phyloP scores from a whole-genome alignment of 2,888 invertebrate species.

The Athripsodes cinereus region DNA sequence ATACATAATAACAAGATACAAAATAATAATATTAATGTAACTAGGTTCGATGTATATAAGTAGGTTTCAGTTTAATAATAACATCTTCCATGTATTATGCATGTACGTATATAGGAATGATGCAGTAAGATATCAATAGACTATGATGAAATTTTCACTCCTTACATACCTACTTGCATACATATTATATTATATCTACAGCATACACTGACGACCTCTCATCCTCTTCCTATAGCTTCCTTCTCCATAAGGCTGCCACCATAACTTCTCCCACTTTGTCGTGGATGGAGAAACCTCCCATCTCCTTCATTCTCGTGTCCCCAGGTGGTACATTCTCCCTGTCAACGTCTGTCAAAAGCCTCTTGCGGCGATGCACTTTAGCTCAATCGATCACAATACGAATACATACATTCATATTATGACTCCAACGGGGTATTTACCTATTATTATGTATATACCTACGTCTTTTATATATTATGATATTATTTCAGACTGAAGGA shows the following conservation, averaged over 20 bases:
- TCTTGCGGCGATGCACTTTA: constrained; percentile 14
- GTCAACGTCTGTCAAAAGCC: constrained; percentile 25
- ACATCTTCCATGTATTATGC: too few species aligned
- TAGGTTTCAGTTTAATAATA: too few species aligned
- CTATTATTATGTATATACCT: too few species aligned
- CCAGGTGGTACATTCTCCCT: constrained; percentile 7
- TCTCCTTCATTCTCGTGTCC: constrained; percentile 2
- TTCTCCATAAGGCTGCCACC: not conserved
- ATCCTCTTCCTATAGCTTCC: too few species aligned
- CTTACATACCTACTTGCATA: too few species aligned
- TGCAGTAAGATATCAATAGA: not conserved
- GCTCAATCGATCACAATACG: constrained; percentile 9
- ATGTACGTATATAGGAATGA: not conserved
- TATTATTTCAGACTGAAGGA: too few species aligned
- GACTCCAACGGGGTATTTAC: not conserved
- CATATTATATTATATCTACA: too few species aligned
- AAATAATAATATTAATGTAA: too few species aligned
- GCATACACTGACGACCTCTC: too few species aligned
- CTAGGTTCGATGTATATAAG: too few species aligned
- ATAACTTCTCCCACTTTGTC: not conserved
- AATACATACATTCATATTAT: not conserved
- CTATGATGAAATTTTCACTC: not conserved
- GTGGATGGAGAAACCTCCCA: not conserved
- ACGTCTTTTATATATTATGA: too few species aligned
- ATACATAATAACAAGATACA: too few species aligned